These are phyloP conservation scores for Tauraco hartlaubi DNA, from an alignment of 2,797 vertebrate species.

Conservation along the genomic window DNA sequence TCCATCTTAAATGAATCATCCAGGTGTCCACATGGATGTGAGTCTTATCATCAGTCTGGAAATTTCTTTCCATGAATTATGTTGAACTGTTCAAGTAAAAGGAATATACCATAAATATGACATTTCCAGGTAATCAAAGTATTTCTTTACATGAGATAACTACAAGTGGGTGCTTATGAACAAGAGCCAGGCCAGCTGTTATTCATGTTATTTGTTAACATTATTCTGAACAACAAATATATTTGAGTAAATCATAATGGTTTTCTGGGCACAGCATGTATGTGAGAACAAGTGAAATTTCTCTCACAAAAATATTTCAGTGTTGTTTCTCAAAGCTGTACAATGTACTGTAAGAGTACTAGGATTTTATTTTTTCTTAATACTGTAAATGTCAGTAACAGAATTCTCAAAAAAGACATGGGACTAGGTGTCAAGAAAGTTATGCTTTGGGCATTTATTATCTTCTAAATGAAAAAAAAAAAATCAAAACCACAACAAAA, in stretches of 20 bases:
- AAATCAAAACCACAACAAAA: background rate
- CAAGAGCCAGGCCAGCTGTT: background rate
- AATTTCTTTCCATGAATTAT: background rate
- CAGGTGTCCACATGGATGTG: background rate
- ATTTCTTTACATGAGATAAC: background rate
- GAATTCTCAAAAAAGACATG: background rate
- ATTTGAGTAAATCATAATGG: background rate
- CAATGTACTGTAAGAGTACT: background rate
- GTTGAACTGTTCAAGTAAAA: background rate
- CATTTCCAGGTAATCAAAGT: background rate
- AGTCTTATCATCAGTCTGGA: background rate
- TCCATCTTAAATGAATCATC: background rate
- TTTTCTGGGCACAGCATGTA: background rate
- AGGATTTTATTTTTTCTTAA: background rate
- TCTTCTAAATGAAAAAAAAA: background rate
- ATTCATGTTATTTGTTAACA: background rate
- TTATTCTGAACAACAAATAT: background rate
- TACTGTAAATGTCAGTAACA: background rate
- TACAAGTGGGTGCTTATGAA: background rate
- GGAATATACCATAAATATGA: background rate
- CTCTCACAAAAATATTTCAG: background rate
- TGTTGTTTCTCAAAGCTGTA: background rate
- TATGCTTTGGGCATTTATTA: background rate
- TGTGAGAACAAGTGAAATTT: background rate
- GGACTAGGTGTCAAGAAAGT: background rate